phyloP scores from a whole-genome alignment of 30 jellyfish, hydroid and myxozoan genomes.

The Turritopsis dohrnii region DNA sequence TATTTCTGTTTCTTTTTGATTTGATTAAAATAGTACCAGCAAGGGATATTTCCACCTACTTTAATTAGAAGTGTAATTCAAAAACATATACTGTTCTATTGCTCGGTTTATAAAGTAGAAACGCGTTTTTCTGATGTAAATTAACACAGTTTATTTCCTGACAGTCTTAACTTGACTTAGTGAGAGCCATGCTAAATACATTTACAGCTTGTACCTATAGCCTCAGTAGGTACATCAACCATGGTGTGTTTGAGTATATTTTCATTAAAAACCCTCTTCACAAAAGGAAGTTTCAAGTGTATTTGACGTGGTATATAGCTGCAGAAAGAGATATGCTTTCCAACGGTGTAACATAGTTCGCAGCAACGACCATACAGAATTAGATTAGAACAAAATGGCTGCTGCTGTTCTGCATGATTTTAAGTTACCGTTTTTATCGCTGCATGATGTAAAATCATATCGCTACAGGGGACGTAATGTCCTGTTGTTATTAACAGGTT shows the following conservation, averaged over 20 bases:
- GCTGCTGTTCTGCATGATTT: neutral
- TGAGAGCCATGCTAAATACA: neutral
- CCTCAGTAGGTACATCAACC: too few species aligned
- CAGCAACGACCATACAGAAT: neutral
- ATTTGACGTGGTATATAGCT: neutral
- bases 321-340: neutral
- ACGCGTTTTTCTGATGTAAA: neutral
- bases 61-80: neutral
- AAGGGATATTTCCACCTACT: neutral
- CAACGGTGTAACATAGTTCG: neutral
- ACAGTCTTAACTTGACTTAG: neutral
- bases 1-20: neutral
- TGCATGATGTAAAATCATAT: neutral
- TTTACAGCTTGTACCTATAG: neutral
- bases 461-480: neutral
- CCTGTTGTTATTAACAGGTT: neutral
- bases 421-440: neutral
- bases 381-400: neutral
- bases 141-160: neutral
- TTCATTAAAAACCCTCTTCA: neutral
- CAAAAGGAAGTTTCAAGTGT: neutral
- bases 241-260: too few species aligned
- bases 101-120: neutral
- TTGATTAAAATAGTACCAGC: neutral
- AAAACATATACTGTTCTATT: neutral